These are phyloP conservation scores for Orycteropus afer DNA, from an alignment of 2,113 vertebrate species.

Conservation along the genomic window DNA sequence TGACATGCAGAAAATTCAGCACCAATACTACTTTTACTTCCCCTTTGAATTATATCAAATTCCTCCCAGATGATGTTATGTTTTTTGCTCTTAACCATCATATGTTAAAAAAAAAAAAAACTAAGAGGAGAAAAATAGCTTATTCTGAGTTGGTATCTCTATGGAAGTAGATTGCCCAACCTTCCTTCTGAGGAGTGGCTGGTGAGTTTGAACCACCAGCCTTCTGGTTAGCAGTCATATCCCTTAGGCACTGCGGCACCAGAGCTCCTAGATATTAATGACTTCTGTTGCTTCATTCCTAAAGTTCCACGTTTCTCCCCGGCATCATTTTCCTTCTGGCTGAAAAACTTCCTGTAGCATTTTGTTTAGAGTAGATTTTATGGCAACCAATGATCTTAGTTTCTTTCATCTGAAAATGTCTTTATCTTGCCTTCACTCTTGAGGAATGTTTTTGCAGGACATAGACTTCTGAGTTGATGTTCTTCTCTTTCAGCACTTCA, in stretches of 20 bases:
- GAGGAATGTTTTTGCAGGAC: neutral
- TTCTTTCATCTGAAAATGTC: neutral
- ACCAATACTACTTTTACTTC: rapidly evolving
- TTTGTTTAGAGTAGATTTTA: neutral
- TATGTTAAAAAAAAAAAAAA: neutral
- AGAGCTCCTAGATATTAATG: too few species aligned
- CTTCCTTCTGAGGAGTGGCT: too few species aligned
- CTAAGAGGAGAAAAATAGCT: neutral
- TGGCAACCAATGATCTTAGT: neutral
- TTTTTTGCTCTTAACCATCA: neutral
- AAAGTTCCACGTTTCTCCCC: neutral
- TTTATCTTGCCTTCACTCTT: neutral
- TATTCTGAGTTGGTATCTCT: too few species aligned
- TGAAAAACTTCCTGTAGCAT: neutral
- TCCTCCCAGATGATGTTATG: rapidly evolving
- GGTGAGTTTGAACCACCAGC: too few species aligned
- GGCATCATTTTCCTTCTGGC: neutral
- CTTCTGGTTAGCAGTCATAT: too few species aligned
- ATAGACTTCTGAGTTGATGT: neutral
- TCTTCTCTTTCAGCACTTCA: neutral
- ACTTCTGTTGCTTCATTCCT: neutral
- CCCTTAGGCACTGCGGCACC: too few species aligned
- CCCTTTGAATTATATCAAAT: too few species aligned
- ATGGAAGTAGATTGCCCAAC: too few species aligned
- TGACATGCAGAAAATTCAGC: neutral